Base-by-base conservation (phyloP, 2,888 invertebrate species). In the Lithophane socia region DNA sequence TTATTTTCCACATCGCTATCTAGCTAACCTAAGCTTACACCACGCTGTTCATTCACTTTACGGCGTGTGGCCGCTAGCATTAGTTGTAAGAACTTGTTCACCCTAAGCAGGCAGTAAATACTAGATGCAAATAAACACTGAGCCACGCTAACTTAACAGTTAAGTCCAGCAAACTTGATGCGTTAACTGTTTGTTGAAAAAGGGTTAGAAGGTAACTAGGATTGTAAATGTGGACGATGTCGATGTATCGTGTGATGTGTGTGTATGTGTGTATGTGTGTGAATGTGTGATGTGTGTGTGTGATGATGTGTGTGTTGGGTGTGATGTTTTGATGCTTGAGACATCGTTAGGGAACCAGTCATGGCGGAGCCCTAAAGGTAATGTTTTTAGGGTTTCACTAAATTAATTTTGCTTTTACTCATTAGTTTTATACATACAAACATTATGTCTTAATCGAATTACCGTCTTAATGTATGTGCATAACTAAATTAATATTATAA, bases 41-140 rank as follows among this genome's bases (percentile, higher is more conserved):
- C 13, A 3, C 65, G n/a, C 42, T 63, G 79, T 73, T 76, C 69
- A 70, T 77, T 77, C 66, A 67, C 10, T 84, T 87, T 72, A 85
- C 75, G 67, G 71, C 49, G 77, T 74, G 81, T 52, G 68, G 67
- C 37, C 63, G 75, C 56, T 85, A 85, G 58, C 29, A 63, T 84
- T 66, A 74, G 67, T 75, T 76, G 78, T 77, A 78, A 80, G 77
- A 79, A 87, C 86, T 87, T 89, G 87, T 86, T 88, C 86, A 86
- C 83, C 73, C 60, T 86, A 86, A 90, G 80, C 85, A 85, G 73
- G 82, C 79, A 81, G 84, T 91, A 89, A 89, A 90, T 90, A 86
- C 85, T 87, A 83, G 84, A 89, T 88, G 90, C 87, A 88, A 89
- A 89, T 89, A 89, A 89, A 87, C 87, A 86, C 70, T 56, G 75